A percentile compares a stretch with the other conserved stretches of the same genome.
phyloP scores from a whole-genome alignment of 2,888 invertebrate genomes.

The Lagria hirta region DNA sequence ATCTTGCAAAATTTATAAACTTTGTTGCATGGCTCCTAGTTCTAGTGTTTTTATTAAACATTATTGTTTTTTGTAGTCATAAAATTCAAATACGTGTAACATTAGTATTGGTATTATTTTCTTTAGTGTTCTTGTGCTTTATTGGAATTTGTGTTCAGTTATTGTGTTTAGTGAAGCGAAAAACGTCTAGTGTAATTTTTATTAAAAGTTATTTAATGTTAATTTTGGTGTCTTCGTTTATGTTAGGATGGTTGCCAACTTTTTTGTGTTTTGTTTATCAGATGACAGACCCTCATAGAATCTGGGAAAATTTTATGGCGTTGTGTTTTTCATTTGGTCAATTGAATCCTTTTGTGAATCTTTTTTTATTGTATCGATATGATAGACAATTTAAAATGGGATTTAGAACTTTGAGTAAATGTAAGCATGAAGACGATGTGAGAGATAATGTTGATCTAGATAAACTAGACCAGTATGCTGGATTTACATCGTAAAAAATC shows the following conservation, averaged over 20 bases:
- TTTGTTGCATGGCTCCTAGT: no score
- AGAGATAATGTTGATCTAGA: background rate
- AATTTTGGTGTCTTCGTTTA: no score
- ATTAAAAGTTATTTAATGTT: slow-evolving; percentile 5
- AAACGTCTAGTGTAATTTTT: background rate
- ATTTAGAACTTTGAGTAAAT: slow-evolving; percentile 7
- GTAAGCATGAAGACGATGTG: no score
- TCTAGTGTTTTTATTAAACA: no score
- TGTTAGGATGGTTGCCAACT: slow-evolving; percentile 9
- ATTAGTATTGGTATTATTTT: no score
- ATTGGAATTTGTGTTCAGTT: slow-evolving; percentile 11
- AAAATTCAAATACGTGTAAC: no score
- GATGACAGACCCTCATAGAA: slow-evolving; percentile 5
- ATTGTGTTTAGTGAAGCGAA: slow-evolving; percentile 8
- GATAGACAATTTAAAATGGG: slow-evolving; percentile 9
- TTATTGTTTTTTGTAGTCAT: no score
- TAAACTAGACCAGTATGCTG: background rate
- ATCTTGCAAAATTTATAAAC: slow-evolving; percentile 4
- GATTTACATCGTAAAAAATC: no score
- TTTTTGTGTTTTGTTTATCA: slow-evolving; percentile 10
- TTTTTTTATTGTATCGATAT: slow-evolving; percentile 5
- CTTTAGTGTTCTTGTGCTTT: slow-evolving; percentile 6
- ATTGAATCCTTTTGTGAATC: slow-evolving; percentile 11
- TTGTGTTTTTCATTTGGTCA: slow-evolving; percentile 9
- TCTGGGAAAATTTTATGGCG: background rate